Percentiles rank a stretch among this genome's conserved stretches.
Conservation (phyloP, 2,888 invertebrate genomes). For the Lasioglossum malachurum region DNA sequence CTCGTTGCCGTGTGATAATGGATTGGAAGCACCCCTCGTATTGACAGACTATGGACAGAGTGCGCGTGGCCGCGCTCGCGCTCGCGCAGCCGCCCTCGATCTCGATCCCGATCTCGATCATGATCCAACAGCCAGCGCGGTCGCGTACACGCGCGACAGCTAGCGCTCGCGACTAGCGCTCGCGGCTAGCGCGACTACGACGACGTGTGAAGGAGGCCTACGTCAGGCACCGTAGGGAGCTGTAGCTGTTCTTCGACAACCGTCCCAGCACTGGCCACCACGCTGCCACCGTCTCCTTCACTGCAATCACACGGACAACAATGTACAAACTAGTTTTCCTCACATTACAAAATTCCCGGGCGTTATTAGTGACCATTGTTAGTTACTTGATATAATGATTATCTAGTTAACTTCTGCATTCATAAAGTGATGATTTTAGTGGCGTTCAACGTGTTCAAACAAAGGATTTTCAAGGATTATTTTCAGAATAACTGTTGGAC, state of each 20-base stretch:
- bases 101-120: neutral
- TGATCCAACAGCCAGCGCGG: constrained; percentile 30
- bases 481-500: too few species aligned
- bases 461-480: too few species aligned
- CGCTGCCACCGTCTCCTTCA: constrained; percentile 88
- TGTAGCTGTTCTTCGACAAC: constrained; percentile 78
- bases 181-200: constrained; percentile 65
- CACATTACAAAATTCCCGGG: too few species aligned
- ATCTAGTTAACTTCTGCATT: too few species aligned
- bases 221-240: constrained; percentile 83
- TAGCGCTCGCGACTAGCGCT: constrained; percentile 33
- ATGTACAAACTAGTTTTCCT: neutral
- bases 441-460: too few species aligned
- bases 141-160: constrained; percentile 42
- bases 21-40: constrained; percentile 70
- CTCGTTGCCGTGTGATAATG: constrained; percentile 42
- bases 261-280: constrained; percentile 82
- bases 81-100: constrained; percentile 36
- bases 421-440: too few species aligned
- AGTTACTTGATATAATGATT: too few species aligned
- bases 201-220: constrained; percentile 80
- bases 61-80: constrained; percentile 45
- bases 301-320: constrained; percentile 82
- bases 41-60: constrained; percentile 69
- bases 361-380: too few species aligned